Evolutionary conservation across 1,140 invertebrate genomes (phyloP), one percentile per base, ranked within the genome.

Genomic region (Bathynomus jamesi): DNA sequence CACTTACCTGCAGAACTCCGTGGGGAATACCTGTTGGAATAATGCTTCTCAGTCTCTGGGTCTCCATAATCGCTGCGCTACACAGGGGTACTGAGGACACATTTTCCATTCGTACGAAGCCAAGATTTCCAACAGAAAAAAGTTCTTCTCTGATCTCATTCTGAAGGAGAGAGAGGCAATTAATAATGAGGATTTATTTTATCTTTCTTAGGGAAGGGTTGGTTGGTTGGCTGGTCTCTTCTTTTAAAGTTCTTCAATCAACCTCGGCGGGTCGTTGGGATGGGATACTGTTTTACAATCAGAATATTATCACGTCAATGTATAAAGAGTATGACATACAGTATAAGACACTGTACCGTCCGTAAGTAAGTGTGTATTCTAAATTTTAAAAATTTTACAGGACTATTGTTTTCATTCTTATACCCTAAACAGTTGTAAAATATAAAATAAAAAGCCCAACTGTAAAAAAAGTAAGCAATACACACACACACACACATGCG

Each of bases 1-100:
- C n/a, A n/a, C n/a, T n/a, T 77, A 90, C 89, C 81, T 89, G 80
- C 4, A 84, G 79, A 24, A 87, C 86, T 27, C 91, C 91, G 80
- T 92, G 91, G n/a, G 92, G 91, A 73, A 94, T 88, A 17, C 92
- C 91, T 17, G 91, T 80, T 0, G 92, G 91, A 4, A 92, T 88
- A 3, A 91, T 88, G 1, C 89, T 87, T 28, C 90, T 83, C n/a
- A 94, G 85, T 61, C 93, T 84, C 81, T 92, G 91, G 7, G 86
- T 85, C 83, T 95, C 92, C 61, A 85, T 84, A 28, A 94, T 82
- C 8, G 87, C 84, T 4, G 91, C 90, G 71, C 88, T 84, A 11
- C 87, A 81, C 72, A 84, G 86, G 2, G 84, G 81, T 53, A 89
- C 78, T 0, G 74, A 64, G 1, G 79, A 65, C 61, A 87, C 78